Evolutionary conservation across 2,797 vertebrate species (phyloP), one percentile per base, ranked within the genome.

Genomic region (Phataginus tetradactyla): DNA sequence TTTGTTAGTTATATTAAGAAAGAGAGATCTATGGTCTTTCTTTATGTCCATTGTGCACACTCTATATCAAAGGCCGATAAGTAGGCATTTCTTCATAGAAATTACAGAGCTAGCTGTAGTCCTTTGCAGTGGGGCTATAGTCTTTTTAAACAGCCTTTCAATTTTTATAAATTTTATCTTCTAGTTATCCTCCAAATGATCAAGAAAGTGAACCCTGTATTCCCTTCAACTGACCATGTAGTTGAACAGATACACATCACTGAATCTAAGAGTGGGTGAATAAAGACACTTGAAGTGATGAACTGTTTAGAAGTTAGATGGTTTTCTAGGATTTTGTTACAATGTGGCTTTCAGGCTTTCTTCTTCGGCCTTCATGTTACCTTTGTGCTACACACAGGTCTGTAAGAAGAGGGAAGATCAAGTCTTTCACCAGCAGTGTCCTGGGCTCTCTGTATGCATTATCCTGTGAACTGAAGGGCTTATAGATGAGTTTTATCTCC

Each of bases 261-360:
- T 69, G 27, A 64, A 15, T 83, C 59, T 84, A 89, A 93, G 45
- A 92, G 29, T 71, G 49, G 23, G 3, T 72, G 9, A 72, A n/a
- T 42, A 87, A 63, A 90, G 74, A 72, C 32, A 39, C 42, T 96
- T 95, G 0, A 55, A 77, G 66, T 95, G 90, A 90, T 51, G 71
- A 18, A 5, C 2, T 86, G 3, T 96, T 96, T 88, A 79, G 66
- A 96, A 64, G 55, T 94, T 25, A 77, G 78, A 21, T 17, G 68
- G 59, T 93, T 42, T 68, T 68, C 53, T 85, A 83, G 42, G 45
- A 72, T 96, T 95, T 95, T 95, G 78, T 34, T 85, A 49, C 64
- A 80, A 45, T 95, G 74, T 79, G 57, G 45, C 49, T 95, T 96
- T 97, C 59, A 42, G 37, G 37, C 68, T 96, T 97, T 55, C 55